Evolutionary conservation across 1,140 invertebrate species (phyloP).

Genomic region (Drosophila nigromelanica): DNA sequence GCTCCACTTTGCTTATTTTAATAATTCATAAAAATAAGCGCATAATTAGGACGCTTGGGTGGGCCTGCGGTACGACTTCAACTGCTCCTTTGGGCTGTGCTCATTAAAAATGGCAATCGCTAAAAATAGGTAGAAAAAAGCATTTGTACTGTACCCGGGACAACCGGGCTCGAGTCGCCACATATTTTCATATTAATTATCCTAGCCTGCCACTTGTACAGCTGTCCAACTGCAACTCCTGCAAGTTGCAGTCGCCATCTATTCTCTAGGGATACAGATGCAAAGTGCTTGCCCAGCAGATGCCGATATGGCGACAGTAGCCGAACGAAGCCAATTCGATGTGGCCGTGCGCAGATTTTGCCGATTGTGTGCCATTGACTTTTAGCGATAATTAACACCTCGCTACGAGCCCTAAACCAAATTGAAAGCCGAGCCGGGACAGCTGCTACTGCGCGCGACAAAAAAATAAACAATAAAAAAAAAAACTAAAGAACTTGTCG

Average conservation of each 20-base stretch:
- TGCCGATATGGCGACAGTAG: slow-evolving; percentile 40
- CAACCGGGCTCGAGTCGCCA: slow-evolving; percentile 22
- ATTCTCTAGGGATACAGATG: slow-evolving; percentile 68
- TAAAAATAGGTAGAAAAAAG: slow-evolving; percentile 72
- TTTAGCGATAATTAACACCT: slow-evolving; percentile 83
- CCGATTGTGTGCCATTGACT: slow-evolving; percentile 77
- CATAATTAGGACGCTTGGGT: slow-evolving; percentile 71
- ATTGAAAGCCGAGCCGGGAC: slow-evolving; percentile 54
- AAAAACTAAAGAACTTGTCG: slow-evolving; percentile 44
- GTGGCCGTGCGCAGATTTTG: slow-evolving; percentile 67
- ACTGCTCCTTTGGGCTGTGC: slow-evolving; percentile 46
- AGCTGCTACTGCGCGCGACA: slow-evolving; percentile 60
- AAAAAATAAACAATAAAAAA: slow-evolving; percentile 41
- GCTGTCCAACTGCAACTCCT: slow-evolving; percentile 45
- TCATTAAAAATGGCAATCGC: slow-evolving; percentile 69
- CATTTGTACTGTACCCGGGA: slow-evolving; percentile 47
- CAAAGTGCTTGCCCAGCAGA: slow-evolving; percentile 38
- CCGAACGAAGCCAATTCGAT: slow-evolving; percentile 46
- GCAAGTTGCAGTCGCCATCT: slow-evolving; percentile 14
- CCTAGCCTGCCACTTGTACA: slow-evolving; percentile 56
- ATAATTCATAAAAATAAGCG: slow-evolving; percentile 77
- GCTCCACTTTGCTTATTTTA: slow-evolving; percentile 73
- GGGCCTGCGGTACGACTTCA: slow-evolving; percentile 36
- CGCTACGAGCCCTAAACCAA: slow-evolving; percentile 67
- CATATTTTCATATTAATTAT: slow-evolving; percentile 83